phyloP scores from a whole-genome alignment of 2,113 vertebrate species.

The Ovis canadensis region DNA sequence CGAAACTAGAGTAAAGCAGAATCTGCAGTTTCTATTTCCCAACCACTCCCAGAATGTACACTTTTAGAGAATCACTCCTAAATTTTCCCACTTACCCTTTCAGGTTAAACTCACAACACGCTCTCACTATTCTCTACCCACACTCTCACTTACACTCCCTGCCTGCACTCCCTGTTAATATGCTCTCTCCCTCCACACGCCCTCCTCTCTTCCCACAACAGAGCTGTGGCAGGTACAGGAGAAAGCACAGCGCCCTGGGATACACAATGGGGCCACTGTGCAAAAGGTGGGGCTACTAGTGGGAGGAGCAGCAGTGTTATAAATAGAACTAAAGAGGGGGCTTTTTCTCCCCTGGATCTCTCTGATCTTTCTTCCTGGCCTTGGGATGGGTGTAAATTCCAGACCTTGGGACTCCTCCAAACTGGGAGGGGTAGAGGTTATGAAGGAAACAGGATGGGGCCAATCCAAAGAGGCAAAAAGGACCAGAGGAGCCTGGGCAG shows the following conservation, averaged over 20 bases:
- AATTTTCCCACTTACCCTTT: neutral
- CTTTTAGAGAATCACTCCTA: neutral
- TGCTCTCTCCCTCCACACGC: neutral
- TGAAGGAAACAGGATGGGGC: conserved; percentile 12
- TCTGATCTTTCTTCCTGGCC: conserved; percentile 49
- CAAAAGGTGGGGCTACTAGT: neutral
- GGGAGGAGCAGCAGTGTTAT: conserved; percentile 27
- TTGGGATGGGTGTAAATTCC: neutral
- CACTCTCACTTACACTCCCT: no score
- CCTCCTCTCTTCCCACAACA: neutral
- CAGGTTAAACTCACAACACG: neutral
- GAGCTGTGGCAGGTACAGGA: neutral
- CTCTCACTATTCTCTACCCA: neutral
- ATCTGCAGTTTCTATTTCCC: neutral
- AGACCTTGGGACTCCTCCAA: conserved; percentile 35
- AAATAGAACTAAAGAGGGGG: conserved; percentile 49
- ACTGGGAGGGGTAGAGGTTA: neutral
- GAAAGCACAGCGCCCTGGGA: neutral
- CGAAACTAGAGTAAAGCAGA: neutral
- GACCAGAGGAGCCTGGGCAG: neutral
- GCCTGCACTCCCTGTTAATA: neutral
- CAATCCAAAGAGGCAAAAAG: neutral
- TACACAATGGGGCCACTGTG: conserved; percentile 61
- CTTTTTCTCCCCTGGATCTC: conserved; percentile 3
- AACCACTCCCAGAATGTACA: neutral